phyloP scores from a whole-genome alignment of 2,113 vertebrate genomes.

The Seriola aureovittata region DNA sequence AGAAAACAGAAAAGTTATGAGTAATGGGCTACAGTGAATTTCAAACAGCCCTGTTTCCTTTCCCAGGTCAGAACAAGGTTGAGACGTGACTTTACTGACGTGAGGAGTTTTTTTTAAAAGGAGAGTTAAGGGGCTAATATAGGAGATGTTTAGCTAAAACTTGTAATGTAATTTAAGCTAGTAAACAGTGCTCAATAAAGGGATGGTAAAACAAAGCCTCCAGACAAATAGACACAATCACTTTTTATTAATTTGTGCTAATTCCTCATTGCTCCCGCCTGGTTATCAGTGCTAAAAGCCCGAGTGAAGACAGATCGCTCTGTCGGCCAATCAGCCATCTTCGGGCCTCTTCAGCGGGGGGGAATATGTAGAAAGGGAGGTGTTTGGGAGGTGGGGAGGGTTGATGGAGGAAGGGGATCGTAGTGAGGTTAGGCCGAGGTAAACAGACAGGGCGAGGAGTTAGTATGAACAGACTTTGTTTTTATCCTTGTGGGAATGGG shows the following conservation, averaged over 20 bases:
- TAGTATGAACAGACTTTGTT: conserved; percentile 61
- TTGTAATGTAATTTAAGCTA: conserved; percentile 9
- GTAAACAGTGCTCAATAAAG: background rate
- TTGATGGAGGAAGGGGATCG: conserved; percentile 43
- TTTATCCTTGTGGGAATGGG: conserved; percentile 71
- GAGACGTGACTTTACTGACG: conserved; percentile 37
- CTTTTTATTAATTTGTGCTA: conserved; percentile 28
- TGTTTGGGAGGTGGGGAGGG: conserved; percentile 19
- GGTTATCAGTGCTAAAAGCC: conserved; percentile 48
- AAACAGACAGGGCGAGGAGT: conserved; percentile 68
- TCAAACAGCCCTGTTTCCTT: conserved; percentile 63
- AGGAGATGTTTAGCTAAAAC: conserved; percentile 28
- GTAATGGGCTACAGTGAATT: conserved; percentile 62
- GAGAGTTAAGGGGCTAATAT: conserved; percentile 21
- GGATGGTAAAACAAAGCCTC: conserved; percentile 15
- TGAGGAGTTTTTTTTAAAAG: conserved; percentile 28
- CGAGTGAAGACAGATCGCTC: conserved; percentile 47
- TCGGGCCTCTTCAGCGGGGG: conserved; percentile 26
- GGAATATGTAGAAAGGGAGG: conserved; percentile 15
- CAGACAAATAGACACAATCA: conserved; percentile 9
- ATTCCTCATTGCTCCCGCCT: conserved; percentile 37
- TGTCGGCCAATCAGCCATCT: conserved; percentile 11
- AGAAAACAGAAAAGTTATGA: conserved; percentile 64
- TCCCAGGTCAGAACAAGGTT: conserved; percentile 59
- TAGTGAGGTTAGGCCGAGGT: conserved; percentile 48